phyloP scores from a whole-genome alignment of 2,888 invertebrate genomes.

The Drosophila neoperkinsi region DNA sequence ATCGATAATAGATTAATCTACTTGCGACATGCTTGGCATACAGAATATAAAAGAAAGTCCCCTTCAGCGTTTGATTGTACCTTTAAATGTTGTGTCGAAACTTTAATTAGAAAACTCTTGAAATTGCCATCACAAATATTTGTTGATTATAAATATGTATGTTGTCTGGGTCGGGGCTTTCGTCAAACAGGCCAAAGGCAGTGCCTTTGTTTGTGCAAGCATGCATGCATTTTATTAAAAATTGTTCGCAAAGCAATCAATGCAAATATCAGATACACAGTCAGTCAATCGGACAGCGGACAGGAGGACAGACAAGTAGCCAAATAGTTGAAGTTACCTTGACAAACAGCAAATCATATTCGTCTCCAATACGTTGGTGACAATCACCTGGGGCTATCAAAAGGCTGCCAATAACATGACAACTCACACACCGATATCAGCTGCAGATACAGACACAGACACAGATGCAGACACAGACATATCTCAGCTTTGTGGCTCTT shows the following conservation, averaged over 20 bases:
- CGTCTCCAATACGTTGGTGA: slow-evolving; percentile 70
- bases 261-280: slow-evolving; percentile 48
- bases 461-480: slow-evolving; percentile 7
- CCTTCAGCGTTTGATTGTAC: background rate
- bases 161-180: slow-evolving; percentile 41
- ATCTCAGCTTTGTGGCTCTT: slow-evolving; percentile 54
- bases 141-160: slow-evolving; percentile 36
- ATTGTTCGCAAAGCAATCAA: slow-evolving; percentile 60
- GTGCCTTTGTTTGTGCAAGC: slow-evolving; percentile 57
- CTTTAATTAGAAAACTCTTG: slow-evolving; percentile 57
- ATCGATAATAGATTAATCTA: slow-evolving; percentile 83
- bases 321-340: slow-evolving; percentile 61
- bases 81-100: slow-evolving; percentile 15
- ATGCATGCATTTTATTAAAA: slow-evolving; percentile 70
- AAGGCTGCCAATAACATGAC: slow-evolving; percentile 70
- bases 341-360: slow-evolving; percentile 71
- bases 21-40: slow-evolving; percentile 77
- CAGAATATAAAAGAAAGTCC: slow-evolving; percentile 33
- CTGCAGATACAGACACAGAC: slow-evolving; percentile 9
- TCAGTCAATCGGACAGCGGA: slow-evolving; percentile 10
- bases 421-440: slow-evolving; percentile 42
- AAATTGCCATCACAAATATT: slow-evolving; percentile 58
- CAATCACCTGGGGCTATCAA: slow-evolving; percentile 74
- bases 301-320: slow-evolving; percentile 14
- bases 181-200: slow-evolving; percentile 43